Base-by-base conservation (phyloP, 2,113 vertebrate genomes). In the Chinchilla lanigera region DNA sequence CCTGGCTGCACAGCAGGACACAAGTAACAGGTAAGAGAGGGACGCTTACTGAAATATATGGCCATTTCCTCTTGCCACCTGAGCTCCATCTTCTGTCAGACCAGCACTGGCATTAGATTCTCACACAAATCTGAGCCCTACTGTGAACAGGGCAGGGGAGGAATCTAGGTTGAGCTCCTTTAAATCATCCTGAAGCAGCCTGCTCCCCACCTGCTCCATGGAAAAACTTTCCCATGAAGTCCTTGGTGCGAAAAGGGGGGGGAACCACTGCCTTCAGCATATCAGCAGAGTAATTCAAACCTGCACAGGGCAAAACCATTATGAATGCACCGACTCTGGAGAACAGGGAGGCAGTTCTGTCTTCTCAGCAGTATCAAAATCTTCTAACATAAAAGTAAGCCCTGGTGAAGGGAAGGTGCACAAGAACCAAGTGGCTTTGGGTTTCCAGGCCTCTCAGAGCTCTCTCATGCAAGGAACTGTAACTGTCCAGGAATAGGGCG, bases 301-400 rank as follows among this genome's bases (percentile, higher is more conserved):
- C 81, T 98, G 95, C 65, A n/a, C 97, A 97, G 84, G 95, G 86
- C 99, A 54, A 54, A 98, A 98, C 3, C 98, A 99, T 52, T 99
- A 99, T 60, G 99, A 99, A 71, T 95, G 98, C 99, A 81, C 99
- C 98, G 98, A 52, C 1, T 28, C 86, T 87, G 97, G 89, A 96
- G 61, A 44, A 50, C 92, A 97, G 98, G 93, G 1, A 97, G 96
- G 95, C 97, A 94, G 88, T 80, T 93, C 26, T 17, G 28, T 93
- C 35, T 54, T 96, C 97, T 93, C 92, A 67, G 0, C 93, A 86
- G 97, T 97, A 86, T 89, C 97, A 97, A 95, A 96, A 93, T 94
- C 95, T 96, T 16, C 17, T 3, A 86, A 89, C 11, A 28, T 26
- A 26, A 86, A 58, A 80, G 30, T 96, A 19, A 84, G 97, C 96